Evolutionary conservation across 2,888 invertebrate species (phyloP).

Genomic region (Pristionchus fissidentatus): DNA sequence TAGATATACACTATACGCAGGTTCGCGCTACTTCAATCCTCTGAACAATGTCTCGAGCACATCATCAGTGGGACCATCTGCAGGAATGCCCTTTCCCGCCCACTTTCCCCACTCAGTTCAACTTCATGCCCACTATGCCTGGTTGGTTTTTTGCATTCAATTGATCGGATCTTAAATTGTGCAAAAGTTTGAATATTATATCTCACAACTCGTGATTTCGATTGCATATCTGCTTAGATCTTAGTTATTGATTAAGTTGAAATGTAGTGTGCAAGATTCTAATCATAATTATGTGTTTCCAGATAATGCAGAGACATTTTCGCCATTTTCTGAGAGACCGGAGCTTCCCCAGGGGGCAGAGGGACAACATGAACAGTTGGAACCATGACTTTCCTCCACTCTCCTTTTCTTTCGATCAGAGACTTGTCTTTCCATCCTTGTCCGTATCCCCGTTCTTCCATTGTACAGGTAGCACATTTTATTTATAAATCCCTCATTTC

Average conservation of each 20-base stretch:
- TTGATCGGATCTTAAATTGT: too few species aligned
- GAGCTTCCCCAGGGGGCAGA: not conserved
- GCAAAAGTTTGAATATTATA: too few species aligned
- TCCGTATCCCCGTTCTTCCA: too few species aligned
- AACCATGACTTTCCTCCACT: not conserved
- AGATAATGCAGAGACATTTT: conserved; percentile 44
- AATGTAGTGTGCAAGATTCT: not conserved
- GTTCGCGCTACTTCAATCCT: conserved; percentile 47
- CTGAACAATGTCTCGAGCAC: conserved; percentile 42
- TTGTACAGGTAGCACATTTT: too few species aligned
- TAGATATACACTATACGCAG: too few species aligned
- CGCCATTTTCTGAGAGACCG: conserved; percentile 43
- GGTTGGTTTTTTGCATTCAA: conserved; percentile 48
- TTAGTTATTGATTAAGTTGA: not conserved
- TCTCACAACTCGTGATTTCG: too few species aligned
- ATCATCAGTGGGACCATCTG: not conserved
- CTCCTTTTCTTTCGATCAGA: not conserved
- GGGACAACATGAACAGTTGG: not conserved
- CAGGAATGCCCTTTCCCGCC: conserved; percentile 43
- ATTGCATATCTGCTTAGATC: too few species aligned
- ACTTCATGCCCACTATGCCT: conserved; percentile 54
- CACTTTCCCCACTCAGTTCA: conserved; percentile 52
- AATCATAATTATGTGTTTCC: too few species aligned
- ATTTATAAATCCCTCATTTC: too few species aligned
- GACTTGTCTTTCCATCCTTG: not conserved